A percentile compares a stretch with the other conserved stretches of the same genome.
phyloP scores from a whole-genome alignment of 2,888 invertebrate genomes.

The Elysia crispata region DNA sequence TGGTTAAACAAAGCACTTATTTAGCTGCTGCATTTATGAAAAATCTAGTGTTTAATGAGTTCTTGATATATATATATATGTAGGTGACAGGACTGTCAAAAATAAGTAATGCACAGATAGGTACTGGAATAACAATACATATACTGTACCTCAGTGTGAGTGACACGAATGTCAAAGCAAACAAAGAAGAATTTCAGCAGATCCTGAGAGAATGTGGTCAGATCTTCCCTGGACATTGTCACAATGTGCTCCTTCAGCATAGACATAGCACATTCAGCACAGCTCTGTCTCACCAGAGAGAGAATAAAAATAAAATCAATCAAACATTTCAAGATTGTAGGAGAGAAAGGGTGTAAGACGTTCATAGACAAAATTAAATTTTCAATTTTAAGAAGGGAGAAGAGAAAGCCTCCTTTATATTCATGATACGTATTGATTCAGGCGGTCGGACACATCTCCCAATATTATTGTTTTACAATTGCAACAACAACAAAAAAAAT shows the following conservation, averaged over 20 bases:
- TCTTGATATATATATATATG: no score
- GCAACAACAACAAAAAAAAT: no score
- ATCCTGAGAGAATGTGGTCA: slow-evolving; percentile 83
- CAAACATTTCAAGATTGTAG: not conserved
- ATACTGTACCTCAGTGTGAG: slow-evolving; percentile 50
- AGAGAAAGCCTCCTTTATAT: not conserved
- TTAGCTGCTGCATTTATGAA: no score
- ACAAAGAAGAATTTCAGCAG: slow-evolving; percentile 86
- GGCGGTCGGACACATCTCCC: no score
- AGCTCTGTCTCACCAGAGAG: slow-evolving; percentile 50
- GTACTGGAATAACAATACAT: no score
- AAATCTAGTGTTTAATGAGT: no score
- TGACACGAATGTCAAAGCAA: slow-evolving; percentile 76
- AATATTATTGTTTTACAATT: no score
- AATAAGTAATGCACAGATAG: no score
- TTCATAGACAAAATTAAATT: not conserved
- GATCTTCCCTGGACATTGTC: slow-evolving; percentile 82
- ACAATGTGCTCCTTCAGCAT: slow-evolving; percentile 86
- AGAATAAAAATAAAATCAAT: not conserved
- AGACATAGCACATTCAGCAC: slow-evolving; percentile 82
- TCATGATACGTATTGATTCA: no score
- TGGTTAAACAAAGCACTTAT: no score
- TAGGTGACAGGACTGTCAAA: no score
- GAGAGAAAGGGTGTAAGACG: not conserved
- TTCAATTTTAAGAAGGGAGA: not conserved